Evolutionary conservation across 2,888 invertebrate species (phyloP), one percentile per base, ranked within the genome.

Genomic region (Ferdinandea cuprea): DNA sequence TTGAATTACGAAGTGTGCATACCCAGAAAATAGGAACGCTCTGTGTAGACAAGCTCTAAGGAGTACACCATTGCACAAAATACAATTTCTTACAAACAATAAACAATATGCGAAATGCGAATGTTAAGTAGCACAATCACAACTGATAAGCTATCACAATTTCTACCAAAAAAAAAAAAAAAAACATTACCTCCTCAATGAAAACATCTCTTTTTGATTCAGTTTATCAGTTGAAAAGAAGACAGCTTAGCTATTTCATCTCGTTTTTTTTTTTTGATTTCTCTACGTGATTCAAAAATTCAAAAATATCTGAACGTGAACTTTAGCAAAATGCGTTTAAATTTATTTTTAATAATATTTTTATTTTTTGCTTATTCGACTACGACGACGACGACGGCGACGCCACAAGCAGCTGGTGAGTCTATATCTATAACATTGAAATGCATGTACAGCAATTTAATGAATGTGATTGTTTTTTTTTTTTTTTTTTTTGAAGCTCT

Each of bases 251-350:
- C 11, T 4, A 11, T 46, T 8, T 25, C 15, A 15, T 56, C n/a
- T 7, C 2, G 17, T 19, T 5, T 11, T 5, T 35, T 5, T 0
- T 9, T 25, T 7, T 25, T 8, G 25, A 6, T 37, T 25, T 37
- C 3, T 2, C 8, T 21, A 2, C 7, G 17, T 2, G 30, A 17
- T 9, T 30, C 9, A 9, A 50, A 11, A n/a, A 17, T 9, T 30
- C 9, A 9, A 50, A 11, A n/a, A 17, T 35, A 11, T 19, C 6
- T 2, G 13, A 61, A 48, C 35, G 19, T 35, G 35, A 13, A 4
- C 9, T 46, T 25, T 3, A n/a, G 0, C 40, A 59, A 58, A 40
- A 69, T 59, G 69, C 58, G 58, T 37, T 59, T 69, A 8, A 9
- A 40, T 50, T 42, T 59, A 11, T 2, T 59, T 50, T 40, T 50